Conservation (phyloP, 2,888 invertebrate species). For the Heliconius erato region DNA sequence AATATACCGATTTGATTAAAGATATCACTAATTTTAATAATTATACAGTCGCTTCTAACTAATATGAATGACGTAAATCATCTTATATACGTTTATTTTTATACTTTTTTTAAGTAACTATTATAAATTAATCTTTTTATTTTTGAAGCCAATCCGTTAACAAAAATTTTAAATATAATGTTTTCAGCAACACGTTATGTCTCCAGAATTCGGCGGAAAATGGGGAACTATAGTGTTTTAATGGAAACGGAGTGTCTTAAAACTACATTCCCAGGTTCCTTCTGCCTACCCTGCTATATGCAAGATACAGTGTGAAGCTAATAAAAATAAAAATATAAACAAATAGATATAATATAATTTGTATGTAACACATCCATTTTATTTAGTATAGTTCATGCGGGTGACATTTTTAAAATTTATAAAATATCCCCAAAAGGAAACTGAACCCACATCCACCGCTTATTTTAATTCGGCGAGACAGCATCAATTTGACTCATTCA, state of each 20-base stretch:
- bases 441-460: neutral
- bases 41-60: conserved; percentile 5
- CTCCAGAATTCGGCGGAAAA: too few species aligned
- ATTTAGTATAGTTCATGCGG: neutral
- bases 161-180: too few species aligned
- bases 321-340: too few species aligned
- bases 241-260: too few species aligned
- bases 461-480: neutral
- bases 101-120: neutral
- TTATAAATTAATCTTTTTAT: neutral
- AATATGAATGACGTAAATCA: conserved; percentile 14
- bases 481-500: neutral
- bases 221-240: too few species aligned
- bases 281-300: too few species aligned
- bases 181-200: too few species aligned
- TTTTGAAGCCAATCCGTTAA: neutral
- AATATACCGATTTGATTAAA: conserved; percentile 25
- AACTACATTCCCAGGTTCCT: too few species aligned
- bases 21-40: conserved; percentile 22
- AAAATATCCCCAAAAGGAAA: neutral
- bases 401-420: neutral
- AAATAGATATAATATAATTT: too few species aligned
- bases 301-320: too few species aligned
- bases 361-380: neutral
- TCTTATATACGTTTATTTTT: neutral